Base-by-base conservation (phyloP, 1,140 invertebrate genomes). In the Bombus sylvicola region DNA sequence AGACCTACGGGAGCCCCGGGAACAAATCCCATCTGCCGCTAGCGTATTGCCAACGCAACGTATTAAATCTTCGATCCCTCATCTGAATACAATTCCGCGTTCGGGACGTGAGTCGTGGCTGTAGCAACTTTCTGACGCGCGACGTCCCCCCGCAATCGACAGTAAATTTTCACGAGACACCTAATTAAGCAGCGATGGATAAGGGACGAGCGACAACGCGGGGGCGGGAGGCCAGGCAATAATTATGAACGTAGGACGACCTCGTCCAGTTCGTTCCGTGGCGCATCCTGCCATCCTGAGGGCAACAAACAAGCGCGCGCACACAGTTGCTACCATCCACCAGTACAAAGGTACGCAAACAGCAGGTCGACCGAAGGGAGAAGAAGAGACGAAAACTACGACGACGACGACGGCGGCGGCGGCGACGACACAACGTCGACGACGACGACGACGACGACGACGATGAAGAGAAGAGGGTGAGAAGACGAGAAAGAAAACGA, bases 211-310 rank as follows among this genome's bases (percentile, higher is more conserved):
- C 75, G 85, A 87, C 81, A 81, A 41, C 79, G 91, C 91, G 91
- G 87, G 88, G 90, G 88, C 88, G 90, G 73, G 81, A 71, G 78
- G 78, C 79, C 37, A 69, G 73, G 78, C 83, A 90, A 89, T 91
- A 92, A 92, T 92, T 92, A 92, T 88, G 88, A 91, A 88, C 81
- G 89, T 76, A 77, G 83, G 86, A 88, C 73, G 77, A 90, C 83
- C 77, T 73, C 80, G 83, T 85, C 77, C 85, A 64, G 75, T 79
- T 80, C 83, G 6, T 64, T 66, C 43, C 69, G 43, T 57, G 43
- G 83, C 28, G 83, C 69, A 28, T 81, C 69, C 78, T 41, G 64
- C 31, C 57, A n/a, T 86, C 57, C 72, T 47, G 41, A 69, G 59
- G 85, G 73, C 86, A 86, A 81, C 78, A 78, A 86, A 88, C 64